Base-by-base conservation (phyloP, 2,113 vertebrate genomes). In the Osmerus mordax region DNA sequence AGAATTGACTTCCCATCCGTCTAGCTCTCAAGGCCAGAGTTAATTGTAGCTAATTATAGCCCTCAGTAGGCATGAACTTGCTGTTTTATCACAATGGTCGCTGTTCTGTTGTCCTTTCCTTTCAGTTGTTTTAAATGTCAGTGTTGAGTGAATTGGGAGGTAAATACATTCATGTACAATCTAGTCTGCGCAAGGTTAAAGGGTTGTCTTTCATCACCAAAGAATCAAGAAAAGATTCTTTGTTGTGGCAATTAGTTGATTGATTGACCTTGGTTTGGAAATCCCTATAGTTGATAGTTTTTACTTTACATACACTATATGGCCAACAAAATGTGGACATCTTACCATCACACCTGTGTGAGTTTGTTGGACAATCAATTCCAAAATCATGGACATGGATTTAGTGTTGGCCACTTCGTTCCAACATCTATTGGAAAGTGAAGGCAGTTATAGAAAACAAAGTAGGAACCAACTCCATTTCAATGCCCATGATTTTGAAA, bases 21-120 rank as follows among this genome's bases (percentile, higher is more conserved):
- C 18, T 81, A 68, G 52, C 16, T 68, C 71, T 74, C 70, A 67
- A 21, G 59, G 58, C 47, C 29, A 59, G 11, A 3, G 69, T 70
- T 72, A 79, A 77, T 66, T 81, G 74, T 72, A 79, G 74, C 55
- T 72, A 81, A 77, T 63, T 81, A 77, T 72, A 79, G 71, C 55
- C 36, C 41, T 47, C 41, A 12, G 41, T 7, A 47, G 41, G 8
- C 41, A 9, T 47, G 41, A 1, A 47, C 41, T 47, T 47, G 41
- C 41, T 47, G 41, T 47, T 47, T 47, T 9, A 12, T 47, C 9
- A 47, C 41, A 47, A 47, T 47, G 41, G 41, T 72, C n/a, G 52
- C 28, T 61, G 11, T 18, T 71, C 16, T 51, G 41, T 68, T 69
- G 21, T 67, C 56, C 36, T 64, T 70, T 25, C 55, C 28, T 71